phyloP scores from a whole-genome alignment of 2,888 invertebrate genomes.

The Cantharis rufa region DNA sequence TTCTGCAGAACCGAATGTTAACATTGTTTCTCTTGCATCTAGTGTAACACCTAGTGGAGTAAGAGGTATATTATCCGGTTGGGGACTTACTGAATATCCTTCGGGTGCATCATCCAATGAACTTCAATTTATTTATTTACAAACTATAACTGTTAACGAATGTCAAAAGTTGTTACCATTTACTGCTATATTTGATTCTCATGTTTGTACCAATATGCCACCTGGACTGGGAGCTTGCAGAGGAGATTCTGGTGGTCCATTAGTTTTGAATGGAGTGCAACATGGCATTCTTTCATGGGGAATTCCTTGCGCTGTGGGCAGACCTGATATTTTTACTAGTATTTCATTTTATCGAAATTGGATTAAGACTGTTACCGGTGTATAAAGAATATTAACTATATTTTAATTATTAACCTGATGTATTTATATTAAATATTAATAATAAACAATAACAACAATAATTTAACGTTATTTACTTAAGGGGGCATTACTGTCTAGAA shows the following conservation, averaged over 20 bases:
- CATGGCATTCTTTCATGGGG: constrained; percentile 63
- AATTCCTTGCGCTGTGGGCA: constrained; percentile 59
- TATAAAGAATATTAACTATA: not conserved
- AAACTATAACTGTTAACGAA: constrained; percentile 56
- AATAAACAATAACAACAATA: no score
- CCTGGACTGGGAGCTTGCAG: constrained; percentile 63
- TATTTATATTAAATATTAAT: no score
- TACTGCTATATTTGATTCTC: constrained; percentile 54
- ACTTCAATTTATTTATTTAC: constrained; percentile 61
- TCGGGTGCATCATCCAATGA: constrained; percentile 60
- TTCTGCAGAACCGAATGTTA: not conserved
- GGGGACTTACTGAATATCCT: constrained; percentile 51
- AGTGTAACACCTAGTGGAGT: not conserved
- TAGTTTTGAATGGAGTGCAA: constrained; percentile 52
- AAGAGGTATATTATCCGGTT: constrained; percentile 16
- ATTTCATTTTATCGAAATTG: constrained; percentile 56
- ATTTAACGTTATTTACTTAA: no score
- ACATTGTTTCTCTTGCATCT: not conserved
- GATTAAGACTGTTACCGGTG: constrained; percentile 45
- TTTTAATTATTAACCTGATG: no score
- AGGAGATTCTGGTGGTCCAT: constrained; percentile 62
- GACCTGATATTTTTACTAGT: constrained; percentile 60
- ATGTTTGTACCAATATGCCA: constrained; percentile 64
- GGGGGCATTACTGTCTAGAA: no score
- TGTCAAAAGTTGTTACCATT: constrained; percentile 49